These are phyloP conservation scores for Geococcyx californianus DNA, from an alignment of 2,113 vertebrate species.

Conservation along the genomic window DNA sequence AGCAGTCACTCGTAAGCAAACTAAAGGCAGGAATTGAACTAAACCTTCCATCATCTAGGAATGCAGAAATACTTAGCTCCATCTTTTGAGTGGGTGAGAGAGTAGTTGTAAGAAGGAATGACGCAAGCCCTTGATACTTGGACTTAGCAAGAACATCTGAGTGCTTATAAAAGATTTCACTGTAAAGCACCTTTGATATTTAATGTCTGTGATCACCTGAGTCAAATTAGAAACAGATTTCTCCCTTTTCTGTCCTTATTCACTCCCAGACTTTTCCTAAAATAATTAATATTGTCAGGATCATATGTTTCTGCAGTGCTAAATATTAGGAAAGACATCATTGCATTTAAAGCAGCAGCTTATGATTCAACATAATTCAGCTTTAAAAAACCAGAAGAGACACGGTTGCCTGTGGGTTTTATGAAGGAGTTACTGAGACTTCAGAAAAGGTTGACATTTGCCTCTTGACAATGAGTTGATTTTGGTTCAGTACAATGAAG, in stretches of 20 bases:
- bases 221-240: background rate
- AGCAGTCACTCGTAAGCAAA: accelerated
- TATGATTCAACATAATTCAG: background rate
- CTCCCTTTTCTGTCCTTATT: background rate
- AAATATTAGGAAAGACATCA: background rate
- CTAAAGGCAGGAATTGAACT: background rate
- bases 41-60: background rate
- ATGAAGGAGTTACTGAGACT: background rate
- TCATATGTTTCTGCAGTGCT: background rate
- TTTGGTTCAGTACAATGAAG: background rate
- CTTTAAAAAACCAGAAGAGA: background rate
- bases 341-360: background rate
- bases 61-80: background rate
- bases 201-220: background rate
- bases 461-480: background rate
- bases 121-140: background rate
- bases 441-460: background rate
- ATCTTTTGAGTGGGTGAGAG: background rate
- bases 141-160: background rate
- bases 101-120: background rate
- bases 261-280: background rate
- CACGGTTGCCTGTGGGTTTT: background rate
- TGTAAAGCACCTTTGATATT: background rate
- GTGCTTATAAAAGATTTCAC: background rate
- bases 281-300: background rate